These are phyloP conservation scores for Forbesichthys agassizii DNA, from an alignment of 2,113 vertebrate genomes.

Conservation along the genomic window DNA sequence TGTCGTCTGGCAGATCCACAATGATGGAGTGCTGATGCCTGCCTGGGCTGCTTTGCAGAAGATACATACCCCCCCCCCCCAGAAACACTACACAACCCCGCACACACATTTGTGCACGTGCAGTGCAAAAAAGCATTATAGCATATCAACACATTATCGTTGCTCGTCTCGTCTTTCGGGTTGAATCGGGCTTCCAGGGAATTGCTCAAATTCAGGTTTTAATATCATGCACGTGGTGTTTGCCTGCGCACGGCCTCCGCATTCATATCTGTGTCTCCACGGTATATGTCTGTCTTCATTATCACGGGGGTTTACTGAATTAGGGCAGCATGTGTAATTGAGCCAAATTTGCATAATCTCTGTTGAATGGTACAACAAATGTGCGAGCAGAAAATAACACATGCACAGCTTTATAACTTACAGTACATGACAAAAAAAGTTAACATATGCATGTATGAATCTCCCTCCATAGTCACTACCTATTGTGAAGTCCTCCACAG, in stretches of 20 bases:
- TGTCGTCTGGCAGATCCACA: conserved; percentile 75
- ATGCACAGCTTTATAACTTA: conserved; percentile 22
- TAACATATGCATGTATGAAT: conserved; percentile 29
- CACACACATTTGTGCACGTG: not conserved
- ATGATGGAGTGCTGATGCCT: conserved; percentile 77
- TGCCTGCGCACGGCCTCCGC: not conserved
- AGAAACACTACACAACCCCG: conserved; percentile 3
- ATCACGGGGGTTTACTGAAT: conserved; percentile 68
- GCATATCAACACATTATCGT: conserved; percentile 54
- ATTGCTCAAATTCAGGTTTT: not conserved
- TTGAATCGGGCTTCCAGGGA: conserved; percentile 3
- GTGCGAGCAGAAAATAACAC: conserved; percentile 46
- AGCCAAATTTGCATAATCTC: conserved; percentile 67
- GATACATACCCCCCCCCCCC: conserved; percentile 44
- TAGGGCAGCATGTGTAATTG: conserved; percentile 65
- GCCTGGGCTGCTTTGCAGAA: conserved; percentile 69
- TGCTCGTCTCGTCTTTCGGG: conserved; percentile 46
- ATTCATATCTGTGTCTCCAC: conserved; percentile 20
- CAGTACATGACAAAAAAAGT: conserved; percentile 32
- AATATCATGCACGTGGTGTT: not conserved
- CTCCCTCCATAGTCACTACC: conserved; percentile 31
- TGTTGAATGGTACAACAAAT: conserved; percentile 54
- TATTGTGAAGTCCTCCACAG: conserved; percentile 54
- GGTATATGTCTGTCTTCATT: conserved; percentile 63
- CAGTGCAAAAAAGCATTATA: conserved; percentile 57